Percentiles rank a stretch among this genome's conserved stretches.
Conservation (phyloP, 2,888 invertebrate species). For the Drosophila basisetae region DNA sequence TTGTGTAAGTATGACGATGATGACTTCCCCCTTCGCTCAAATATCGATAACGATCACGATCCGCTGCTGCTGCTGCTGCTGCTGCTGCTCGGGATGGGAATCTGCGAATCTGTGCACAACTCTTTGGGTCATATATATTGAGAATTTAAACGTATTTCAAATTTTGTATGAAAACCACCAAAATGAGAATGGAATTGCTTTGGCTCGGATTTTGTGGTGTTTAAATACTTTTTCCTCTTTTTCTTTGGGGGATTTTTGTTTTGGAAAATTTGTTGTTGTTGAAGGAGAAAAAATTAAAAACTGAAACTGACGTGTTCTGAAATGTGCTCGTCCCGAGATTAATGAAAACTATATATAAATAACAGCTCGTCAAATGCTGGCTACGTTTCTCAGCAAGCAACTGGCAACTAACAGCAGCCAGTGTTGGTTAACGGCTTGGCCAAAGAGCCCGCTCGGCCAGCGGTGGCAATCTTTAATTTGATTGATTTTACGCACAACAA, state of each 20-base stretch:
- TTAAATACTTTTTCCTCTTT: constrained; percentile 32
- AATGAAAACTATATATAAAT: constrained; percentile 5
- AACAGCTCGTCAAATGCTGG: constrained; percentile 42
- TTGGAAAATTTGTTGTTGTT: constrained; percentile 55
- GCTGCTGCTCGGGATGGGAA: not conserved
- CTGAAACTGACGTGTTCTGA: constrained; percentile 53
- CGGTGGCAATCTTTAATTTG: constrained; percentile 29
- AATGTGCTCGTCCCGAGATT: constrained; percentile 22
- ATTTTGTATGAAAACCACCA: constrained; percentile 19
- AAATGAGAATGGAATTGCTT: constrained; percentile 8
- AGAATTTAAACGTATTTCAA: constrained; percentile 25
- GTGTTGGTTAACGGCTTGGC: constrained; percentile 40
- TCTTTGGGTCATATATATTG: not conserved
- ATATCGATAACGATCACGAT: not conserved
- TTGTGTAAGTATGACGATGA: not conserved
- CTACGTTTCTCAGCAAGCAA: constrained; percentile 9
- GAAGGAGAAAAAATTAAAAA: constrained; percentile 40
- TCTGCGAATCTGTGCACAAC: not conserved
- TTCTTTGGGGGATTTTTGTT: constrained; percentile 48
- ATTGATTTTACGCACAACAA: constrained; percentile 45
- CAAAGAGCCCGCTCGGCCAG: constrained; percentile 5
- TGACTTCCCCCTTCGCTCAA: not conserved
- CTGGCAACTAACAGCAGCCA: constrained; percentile 2
- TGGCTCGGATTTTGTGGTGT: constrained; percentile 18
- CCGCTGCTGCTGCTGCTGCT: constrained; percentile 4